Percentiles rank a stretch among this genome's conserved stretches.
Conservation (phyloP, 2,113 vertebrate species). For the Procapra przewalskii region DNA sequence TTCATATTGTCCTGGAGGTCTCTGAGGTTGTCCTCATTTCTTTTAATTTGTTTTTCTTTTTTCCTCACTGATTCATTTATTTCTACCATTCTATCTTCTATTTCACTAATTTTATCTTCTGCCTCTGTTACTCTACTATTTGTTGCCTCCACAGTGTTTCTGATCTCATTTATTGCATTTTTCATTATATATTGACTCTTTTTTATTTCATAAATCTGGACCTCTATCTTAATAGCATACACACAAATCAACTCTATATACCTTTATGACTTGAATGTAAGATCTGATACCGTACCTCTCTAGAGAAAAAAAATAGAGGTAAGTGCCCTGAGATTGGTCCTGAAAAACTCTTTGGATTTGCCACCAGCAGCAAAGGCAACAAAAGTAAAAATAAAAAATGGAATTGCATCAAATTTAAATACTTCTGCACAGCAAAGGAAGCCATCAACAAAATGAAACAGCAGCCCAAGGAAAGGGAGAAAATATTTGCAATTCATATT, state of each 20-base stretch:
- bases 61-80: no score
- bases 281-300: background rate
- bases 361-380: background rate
- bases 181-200: no score
- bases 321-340: background rate
- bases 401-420: background rate
- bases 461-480: background rate
- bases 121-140: no score
- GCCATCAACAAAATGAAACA: background rate
- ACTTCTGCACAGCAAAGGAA: background rate
- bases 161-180: no score
- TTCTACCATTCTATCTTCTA: no score
- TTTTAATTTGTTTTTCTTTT: no score
- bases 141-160: no score
- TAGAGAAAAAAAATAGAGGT: background rate
- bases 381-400: background rate
- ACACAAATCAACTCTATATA: background rate
- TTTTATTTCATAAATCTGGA: background rate
- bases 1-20: no score
- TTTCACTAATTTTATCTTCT: no score
- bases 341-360: background rate
- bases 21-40: no score
- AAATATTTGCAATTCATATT: background rate
- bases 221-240: no score
- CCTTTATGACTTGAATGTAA: background rate